phyloP scores from a whole-genome alignment of 2,888 invertebrate species.

The Drosophila maculinotata region DNA sequence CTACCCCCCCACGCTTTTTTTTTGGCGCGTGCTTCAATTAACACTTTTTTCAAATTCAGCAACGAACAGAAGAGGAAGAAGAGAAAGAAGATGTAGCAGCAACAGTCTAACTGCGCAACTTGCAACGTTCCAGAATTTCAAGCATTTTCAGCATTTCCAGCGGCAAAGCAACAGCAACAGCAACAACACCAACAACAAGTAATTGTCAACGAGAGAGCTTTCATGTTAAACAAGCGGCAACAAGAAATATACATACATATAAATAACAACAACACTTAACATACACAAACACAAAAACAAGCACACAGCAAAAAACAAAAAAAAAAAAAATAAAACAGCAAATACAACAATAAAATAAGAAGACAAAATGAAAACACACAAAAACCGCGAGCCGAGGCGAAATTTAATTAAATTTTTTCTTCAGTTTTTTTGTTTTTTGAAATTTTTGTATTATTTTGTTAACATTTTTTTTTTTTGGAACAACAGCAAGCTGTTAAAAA shows the following conservation, averaged over 20 bases:
- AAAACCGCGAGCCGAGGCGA: conserved; percentile 48
- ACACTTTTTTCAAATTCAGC: conserved; percentile 52
- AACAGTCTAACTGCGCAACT: conserved; percentile 26
- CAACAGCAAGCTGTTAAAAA: conserved; percentile 24
- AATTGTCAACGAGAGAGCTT: conserved; percentile 46
- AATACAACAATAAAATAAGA: conserved; percentile 33
- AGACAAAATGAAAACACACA: conserved; percentile 56
- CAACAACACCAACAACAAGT: conserved; percentile 8
- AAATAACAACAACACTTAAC: conserved; percentile 24
- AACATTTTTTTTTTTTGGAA: conserved; percentile 10
- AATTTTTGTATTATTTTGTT: conserved; percentile 14
- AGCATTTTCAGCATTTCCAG: conserved; percentile 12
- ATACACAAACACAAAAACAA: conserved; percentile 31
- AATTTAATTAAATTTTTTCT: conserved; percentile 50
- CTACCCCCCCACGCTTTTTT: conserved; percentile 8
- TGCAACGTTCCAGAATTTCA: conserved; percentile 38
- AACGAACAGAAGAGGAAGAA: conserved; percentile 16
- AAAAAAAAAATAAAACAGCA: background rate
- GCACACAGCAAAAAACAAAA: conserved; percentile 16
- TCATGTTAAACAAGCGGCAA: conserved; percentile 51
- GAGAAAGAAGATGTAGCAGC: background rate
- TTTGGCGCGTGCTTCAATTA: conserved; percentile 71
- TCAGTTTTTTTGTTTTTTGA: conserved; percentile 34
- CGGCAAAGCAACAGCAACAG: no score
- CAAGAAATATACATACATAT: conserved; percentile 34